Evolutionary conservation across 2,888 invertebrate genomes (phyloP).

Genomic region (Sycophila texana): DNA sequence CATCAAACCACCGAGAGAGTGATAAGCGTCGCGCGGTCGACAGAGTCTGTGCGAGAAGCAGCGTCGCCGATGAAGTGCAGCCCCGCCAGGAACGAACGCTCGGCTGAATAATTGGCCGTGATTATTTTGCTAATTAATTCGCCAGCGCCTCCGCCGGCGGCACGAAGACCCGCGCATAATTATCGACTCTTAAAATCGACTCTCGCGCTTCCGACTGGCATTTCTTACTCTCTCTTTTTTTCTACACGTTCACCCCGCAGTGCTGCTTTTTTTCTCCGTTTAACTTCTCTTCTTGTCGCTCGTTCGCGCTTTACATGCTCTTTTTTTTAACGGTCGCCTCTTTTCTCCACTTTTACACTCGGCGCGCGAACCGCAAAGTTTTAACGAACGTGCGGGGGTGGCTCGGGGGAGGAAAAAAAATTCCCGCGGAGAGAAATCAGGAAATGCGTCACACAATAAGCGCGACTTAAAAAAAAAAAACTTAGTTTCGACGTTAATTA

Average conservation of each 20-base stretch:
- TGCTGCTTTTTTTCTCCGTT: conserved; percentile 8
- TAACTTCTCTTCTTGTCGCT: conserved; percentile 19
- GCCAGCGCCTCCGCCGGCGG: not conserved
- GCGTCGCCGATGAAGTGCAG: no score
- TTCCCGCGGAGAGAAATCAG: conserved; percentile 25
- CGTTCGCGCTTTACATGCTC: not conserved
- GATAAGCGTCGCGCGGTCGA: not conserved
- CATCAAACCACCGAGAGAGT: conserved; percentile 20
- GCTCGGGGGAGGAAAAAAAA: not conserved
- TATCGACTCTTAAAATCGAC: conserved; percentile 41
- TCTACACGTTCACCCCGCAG: not conserved
- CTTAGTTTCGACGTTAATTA: conserved; percentile 47
- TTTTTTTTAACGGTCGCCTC: conserved; percentile 3
- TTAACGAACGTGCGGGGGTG: conserved; percentile 42
- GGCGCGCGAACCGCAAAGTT: conserved; percentile 45
- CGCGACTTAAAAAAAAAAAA: conserved; percentile 43
- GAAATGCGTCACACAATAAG: conserved; percentile 39
- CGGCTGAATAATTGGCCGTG: conserved; percentile 28
- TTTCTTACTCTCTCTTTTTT: conserved; percentile 11
- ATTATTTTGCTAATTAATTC: conserved; percentile 49
- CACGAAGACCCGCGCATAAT: conserved; percentile 39
- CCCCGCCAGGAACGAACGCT: no score
- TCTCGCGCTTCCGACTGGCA: not conserved
- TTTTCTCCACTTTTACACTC: conserved; percentile 36
- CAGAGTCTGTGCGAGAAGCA: no score